These are phyloP conservation scores for Merops nubicus DNA, from an alignment of 2,113 vertebrate genomes.

Conservation along the genomic window DNA sequence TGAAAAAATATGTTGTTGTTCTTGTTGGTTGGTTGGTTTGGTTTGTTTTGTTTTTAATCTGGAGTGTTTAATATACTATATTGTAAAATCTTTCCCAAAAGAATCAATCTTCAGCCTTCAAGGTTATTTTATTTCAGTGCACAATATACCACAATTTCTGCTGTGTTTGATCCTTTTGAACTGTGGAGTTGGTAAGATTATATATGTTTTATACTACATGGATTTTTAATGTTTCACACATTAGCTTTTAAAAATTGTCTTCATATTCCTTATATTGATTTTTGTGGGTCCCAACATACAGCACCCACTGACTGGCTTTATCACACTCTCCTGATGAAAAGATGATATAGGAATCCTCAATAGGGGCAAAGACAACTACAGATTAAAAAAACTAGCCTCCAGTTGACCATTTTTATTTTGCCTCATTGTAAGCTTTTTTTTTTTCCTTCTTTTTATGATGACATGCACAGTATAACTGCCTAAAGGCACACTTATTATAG, in stretches of 20 bases:
- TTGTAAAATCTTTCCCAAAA: conserved; percentile 37
- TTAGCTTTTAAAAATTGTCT: conserved; percentile 57
- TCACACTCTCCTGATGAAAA: conserved; percentile 36
- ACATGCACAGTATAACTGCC: conserved; percentile 32
- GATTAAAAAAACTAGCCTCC: conserved; percentile 15
- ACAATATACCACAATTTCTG: conserved; percentile 24
- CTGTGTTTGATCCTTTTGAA: conserved; percentile 32
- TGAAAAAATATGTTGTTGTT: background rate
- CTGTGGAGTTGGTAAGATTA: conserved; percentile 4
- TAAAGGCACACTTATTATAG: conserved; percentile 59
- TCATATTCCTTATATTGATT: conserved; percentile 34
- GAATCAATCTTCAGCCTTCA: conserved; percentile 27
- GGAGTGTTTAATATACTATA: conserved; percentile 1
- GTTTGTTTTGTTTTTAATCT: too few relatives aligned
- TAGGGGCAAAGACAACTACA: background rate
- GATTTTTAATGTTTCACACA: conserved; percentile 58
- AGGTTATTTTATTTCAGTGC: conserved; percentile 23
- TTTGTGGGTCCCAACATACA: background rate
- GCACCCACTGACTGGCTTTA: background rate
- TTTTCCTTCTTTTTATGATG: conserved; percentile 4
- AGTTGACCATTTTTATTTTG: conserved; percentile 44
- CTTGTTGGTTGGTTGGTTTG: too few relatives aligned
- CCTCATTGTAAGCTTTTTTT: background rate
- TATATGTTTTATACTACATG: conserved; percentile 34
- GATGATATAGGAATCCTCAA: conserved; percentile 42